Evolutionary conservation across 2,113 vertebrate species (phyloP), one percentile per base, ranked within the genome.

Genomic region (Loxodonta africana): DNA sequence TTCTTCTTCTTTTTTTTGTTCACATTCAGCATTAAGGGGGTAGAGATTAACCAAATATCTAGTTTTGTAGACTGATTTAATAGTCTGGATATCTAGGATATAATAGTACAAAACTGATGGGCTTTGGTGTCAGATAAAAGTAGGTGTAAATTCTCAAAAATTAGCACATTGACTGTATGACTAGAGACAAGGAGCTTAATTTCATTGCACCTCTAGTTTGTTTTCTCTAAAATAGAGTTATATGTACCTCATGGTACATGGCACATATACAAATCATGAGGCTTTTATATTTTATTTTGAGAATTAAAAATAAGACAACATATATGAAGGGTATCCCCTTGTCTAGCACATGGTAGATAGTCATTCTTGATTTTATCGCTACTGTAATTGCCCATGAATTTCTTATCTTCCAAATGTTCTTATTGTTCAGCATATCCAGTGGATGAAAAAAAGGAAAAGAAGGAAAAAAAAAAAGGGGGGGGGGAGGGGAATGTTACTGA

Each of bases 81-180:
- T 21, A 46, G 30, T 57, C 63, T 60, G 25, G 8, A 81, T 12
- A 57, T n/a, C 7, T 62, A 73, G 6, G n/a, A 46, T 65, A 69
- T 14, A 89, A 25, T 4, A 44, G 14, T 88, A 28, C 41, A 46
- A 89, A 53, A 28, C 11, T 48, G 51, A 21, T 84, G 20, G n/a
- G n/a, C 33, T 92, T 96, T 53, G 48, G 57, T 71, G 21, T 90
- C 71, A 65, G 21, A 87, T 48, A 71, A 94, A 95, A 51, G 11
- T 44, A 84, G 2, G 25, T 57, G 83, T 18, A 44, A 88, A 77
- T 88, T 6, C 63, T 92, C 63, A 20, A 20, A 81, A 85, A 51
- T 26, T 82, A 60, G 77, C n/a, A n/a, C 8, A 1, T 91, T 73
- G 80, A 11, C 62, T 48, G 6, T 51, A 26, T 57, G 2, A 37